Evolutionary conservation across 1,140 invertebrate genomes (phyloP).

Genomic region (Ceratosolen solmsi): DNA sequence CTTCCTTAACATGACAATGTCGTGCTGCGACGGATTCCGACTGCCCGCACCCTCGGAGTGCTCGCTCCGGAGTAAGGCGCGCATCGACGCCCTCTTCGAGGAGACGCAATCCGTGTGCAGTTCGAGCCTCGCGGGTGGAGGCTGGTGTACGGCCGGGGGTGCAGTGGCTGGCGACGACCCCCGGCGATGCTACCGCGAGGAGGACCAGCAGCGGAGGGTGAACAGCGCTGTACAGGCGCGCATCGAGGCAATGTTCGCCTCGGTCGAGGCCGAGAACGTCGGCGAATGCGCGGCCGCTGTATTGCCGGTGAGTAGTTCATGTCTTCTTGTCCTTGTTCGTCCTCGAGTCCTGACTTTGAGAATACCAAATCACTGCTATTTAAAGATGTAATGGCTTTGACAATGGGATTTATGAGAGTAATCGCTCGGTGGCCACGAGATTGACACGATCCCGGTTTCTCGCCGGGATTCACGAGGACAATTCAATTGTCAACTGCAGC

Average conservation of each 20-base stretch:
- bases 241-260: constrained; percentile 87
- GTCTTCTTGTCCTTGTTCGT: too few relatives aligned
- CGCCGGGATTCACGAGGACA: too few relatives aligned
- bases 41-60: constrained; percentile 67
- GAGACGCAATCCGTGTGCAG: constrained; percentile 73
- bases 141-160: constrained; percentile 58
- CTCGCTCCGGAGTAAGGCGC: constrained; percentile 70
- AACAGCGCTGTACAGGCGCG: constrained; percentile 87
- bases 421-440: too few relatives aligned
- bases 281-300: constrained; percentile 71
- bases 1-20: too few relatives aligned
- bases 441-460: too few relatives aligned
- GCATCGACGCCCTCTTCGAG: constrained; percentile 88
- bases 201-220: constrained; percentile 70
- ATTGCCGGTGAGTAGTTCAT: constrained; percentile 61
- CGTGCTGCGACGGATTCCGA: constrained; percentile 68
- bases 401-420: too few relatives aligned
- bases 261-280: constrained; percentile 82
- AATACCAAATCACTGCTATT: too few relatives aligned
- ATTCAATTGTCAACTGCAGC: too few relatives aligned
- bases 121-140: constrained; percentile 61
- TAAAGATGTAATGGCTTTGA: too few relatives aligned
- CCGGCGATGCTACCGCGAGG: constrained; percentile 44
- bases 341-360: too few relatives aligned
- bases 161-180: constrained; percentile 50